phyloP scores from a whole-genome alignment of 2,113 vertebrate species.

The Callospermophilus lateralis region DNA sequence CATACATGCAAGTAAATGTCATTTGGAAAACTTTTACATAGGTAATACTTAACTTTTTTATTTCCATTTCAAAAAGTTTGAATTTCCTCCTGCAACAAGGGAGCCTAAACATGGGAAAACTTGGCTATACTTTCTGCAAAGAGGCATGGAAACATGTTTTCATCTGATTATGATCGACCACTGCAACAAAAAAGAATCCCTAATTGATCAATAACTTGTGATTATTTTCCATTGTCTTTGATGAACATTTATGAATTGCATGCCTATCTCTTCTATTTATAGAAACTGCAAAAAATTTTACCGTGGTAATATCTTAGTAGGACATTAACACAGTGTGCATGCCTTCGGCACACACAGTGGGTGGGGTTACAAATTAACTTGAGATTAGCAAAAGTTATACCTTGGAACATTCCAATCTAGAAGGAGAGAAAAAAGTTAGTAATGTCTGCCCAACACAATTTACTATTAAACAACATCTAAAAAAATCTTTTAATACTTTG shows the following conservation, averaged over 20 bases:
- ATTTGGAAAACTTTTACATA: background rate
- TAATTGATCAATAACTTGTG: background rate
- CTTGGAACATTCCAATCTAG: background rate
- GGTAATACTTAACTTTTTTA: background rate
- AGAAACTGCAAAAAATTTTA: background rate
- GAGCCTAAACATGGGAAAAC: background rate
- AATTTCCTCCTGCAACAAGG: background rate
- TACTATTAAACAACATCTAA: background rate
- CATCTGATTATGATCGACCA: background rate
- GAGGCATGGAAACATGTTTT: background rate
- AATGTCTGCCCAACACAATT: background rate
- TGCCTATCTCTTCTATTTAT: background rate
- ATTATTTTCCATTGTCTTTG: background rate
- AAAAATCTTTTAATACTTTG: slow-evolving; percentile 18
- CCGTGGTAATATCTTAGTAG: background rate
- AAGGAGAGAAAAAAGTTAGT: background rate
- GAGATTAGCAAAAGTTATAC: background rate
- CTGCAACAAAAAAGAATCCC: background rate
- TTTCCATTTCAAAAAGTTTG: background rate
- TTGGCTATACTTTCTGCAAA: background rate
- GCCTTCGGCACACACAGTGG: background rate
- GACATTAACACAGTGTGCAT: background rate
- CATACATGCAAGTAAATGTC: background rate
- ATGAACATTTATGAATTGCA: background rate
- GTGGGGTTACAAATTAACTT: background rate